Conservation (phyloP, 2,888 invertebrate species). For the Drosophila gaucha region DNA sequence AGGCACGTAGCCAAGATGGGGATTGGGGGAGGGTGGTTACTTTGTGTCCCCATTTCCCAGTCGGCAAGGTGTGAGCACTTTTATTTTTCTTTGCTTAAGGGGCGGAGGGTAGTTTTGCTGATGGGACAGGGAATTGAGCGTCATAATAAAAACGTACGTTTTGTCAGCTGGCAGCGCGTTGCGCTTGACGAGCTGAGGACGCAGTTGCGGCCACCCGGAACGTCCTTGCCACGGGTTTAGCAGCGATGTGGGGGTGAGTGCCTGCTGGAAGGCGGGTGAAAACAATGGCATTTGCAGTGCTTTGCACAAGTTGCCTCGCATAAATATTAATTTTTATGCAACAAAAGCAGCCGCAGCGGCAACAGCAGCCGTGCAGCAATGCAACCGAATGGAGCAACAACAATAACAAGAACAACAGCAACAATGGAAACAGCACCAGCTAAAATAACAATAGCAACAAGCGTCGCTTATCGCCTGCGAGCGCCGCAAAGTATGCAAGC, state of each 20-base stretch:
- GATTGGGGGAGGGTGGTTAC: background rate
- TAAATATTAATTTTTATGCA: constrained; percentile 80
- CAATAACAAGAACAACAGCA: constrained; percentile 30
- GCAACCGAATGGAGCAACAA: constrained; percentile 48
- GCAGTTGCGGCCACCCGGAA: constrained; percentile 46
- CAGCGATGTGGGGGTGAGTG: constrained; percentile 3
- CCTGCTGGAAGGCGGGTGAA: constrained; percentile 21
- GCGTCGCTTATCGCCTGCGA: constrained; percentile 74
- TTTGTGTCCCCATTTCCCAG: background rate
- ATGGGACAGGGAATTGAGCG: constrained; percentile 22
- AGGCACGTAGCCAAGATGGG: constrained; percentile 6
- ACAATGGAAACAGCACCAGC: constrained; percentile 11
- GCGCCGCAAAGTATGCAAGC: constrained; percentile 74
- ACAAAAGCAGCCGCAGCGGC: constrained; percentile 61
- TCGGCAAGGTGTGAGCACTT: constrained; percentile 5
- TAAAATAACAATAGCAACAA: constrained; percentile 56
- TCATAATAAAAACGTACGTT: constrained; percentile 45
- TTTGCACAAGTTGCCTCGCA: constrained; percentile 77
- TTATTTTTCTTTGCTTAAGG: constrained; percentile 35
- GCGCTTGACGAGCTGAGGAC: constrained; percentile 49
- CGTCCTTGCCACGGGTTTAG: constrained; percentile 58
- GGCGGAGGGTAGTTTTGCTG: background rate
- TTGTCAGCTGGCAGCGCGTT: constrained; percentile 49
- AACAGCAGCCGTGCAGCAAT: constrained; percentile 31
- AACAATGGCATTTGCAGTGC: constrained; percentile 77